phyloP scores from a whole-genome alignment of 2,113 vertebrate species.

The Excalfactoria chinensis region DNA sequence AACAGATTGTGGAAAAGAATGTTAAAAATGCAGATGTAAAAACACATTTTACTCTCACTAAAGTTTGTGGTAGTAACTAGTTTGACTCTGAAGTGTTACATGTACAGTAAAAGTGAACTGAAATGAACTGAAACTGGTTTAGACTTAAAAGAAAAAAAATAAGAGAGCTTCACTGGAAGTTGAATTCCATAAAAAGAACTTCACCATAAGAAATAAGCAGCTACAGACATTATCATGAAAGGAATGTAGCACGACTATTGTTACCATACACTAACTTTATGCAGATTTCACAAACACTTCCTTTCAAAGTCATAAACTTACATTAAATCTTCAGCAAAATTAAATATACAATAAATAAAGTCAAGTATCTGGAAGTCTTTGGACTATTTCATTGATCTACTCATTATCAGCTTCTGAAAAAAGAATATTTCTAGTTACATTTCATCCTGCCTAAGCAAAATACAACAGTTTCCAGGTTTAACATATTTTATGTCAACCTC shows the following conservation, averaged over 20 bases:
- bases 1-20: conserved; percentile 37
- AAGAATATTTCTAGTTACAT: neutral
- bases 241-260: neutral
- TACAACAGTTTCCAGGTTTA: neutral
- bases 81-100: neutral
- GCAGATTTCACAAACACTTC: neutral
- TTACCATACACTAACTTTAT: neutral
- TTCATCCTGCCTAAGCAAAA: conserved; percentile 27
- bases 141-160: neutral
- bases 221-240: neutral
- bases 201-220: neutral
- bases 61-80: neutral
- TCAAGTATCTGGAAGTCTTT: neutral
- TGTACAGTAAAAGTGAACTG: neutral
- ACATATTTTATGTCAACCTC: neutral
- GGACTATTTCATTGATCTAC: neutral
- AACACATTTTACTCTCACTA: neutral
- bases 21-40: neutral
- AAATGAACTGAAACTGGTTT: conserved; percentile 4
- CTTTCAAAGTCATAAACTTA: neutral
- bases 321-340: conserved; percentile 28
- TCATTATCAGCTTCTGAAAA: neutral
- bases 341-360: neutral
- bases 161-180: neutral
- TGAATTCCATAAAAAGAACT: too few relatives aligned